phyloP scores from a whole-genome alignment of 1,140 invertebrate species.

The Drosophila erecta region DNA sequence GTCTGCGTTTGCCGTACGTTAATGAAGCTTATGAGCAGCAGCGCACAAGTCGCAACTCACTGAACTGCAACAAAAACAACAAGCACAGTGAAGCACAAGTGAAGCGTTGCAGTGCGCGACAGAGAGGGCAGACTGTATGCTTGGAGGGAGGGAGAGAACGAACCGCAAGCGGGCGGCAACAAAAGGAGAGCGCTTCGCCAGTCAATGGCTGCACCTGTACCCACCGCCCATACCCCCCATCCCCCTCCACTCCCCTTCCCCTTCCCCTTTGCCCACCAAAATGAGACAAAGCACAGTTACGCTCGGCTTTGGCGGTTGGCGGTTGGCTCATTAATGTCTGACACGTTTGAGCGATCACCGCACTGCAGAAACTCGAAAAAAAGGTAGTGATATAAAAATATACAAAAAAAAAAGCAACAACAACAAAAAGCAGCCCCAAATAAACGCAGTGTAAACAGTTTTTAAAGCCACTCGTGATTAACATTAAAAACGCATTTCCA shows the following conservation, averaged over 20 bases:
- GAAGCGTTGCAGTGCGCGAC: constrained; percentile 65
- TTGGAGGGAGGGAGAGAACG: constrained; percentile 25
- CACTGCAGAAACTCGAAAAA: constrained; percentile 36
- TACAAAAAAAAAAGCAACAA: constrained; percentile 6
- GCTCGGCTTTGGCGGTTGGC: constrained; percentile 51
- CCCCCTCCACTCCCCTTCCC: constrained; percentile 5
- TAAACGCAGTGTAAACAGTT: constrained; percentile 35
- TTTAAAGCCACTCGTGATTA: constrained; percentile 55
- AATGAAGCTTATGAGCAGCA: constrained; percentile 81
- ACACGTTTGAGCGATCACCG: constrained; percentile 76
- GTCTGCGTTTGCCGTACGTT: constrained; percentile 39
- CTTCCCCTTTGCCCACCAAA: constrained; percentile 1
- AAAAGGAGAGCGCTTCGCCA: constrained; percentile 65
- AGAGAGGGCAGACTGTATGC: constrained; percentile 6
- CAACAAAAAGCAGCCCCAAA: constrained; percentile 16
- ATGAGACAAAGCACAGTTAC: constrained; percentile 57
- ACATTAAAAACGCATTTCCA: constrained; percentile 73
- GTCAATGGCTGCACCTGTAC: constrained; percentile 79
- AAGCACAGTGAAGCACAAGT: constrained; percentile 62
- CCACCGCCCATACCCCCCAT: constrained; percentile 51
- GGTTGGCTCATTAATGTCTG: constrained; percentile 61
- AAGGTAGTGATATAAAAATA: constrained; percentile 20
- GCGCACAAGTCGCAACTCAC: constrained; percentile 71
- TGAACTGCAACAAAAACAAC: constrained; percentile 71
- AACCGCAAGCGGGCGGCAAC: constrained; percentile 50